phyloP scores from a whole-genome alignment of 2,113 vertebrate genomes.

The Polyodon spathula region DNA sequence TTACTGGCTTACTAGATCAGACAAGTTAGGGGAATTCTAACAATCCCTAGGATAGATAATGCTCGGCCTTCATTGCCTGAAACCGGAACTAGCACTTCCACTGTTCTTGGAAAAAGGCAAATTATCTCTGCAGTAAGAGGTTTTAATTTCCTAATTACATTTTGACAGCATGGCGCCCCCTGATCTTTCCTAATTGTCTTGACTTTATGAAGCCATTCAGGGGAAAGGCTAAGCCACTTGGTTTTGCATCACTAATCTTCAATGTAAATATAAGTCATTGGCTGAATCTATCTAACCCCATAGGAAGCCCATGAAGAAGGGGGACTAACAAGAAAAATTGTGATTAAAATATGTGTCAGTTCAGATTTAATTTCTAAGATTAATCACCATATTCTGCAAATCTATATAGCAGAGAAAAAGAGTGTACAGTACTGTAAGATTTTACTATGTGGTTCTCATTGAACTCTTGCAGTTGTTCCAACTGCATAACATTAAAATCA shows the following conservation, averaged over 20 bases:
- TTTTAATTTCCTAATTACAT: neutral
- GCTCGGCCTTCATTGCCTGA: no score
- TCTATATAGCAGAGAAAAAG: no score
- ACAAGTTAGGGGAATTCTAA: no score
- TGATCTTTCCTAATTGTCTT: constrained; percentile 32
- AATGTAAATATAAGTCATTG: constrained; percentile 19
- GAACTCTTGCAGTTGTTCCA: no score
- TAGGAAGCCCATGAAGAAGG: constrained; percentile 5
- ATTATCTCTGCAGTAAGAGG: constrained; percentile 18
- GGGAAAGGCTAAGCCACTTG: constrained; percentile 24
- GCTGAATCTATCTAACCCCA: constrained; percentile 14
- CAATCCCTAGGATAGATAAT: no score
- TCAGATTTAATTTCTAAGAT: neutral
- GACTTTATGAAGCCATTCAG: constrained; percentile 21
- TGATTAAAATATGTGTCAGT: constrained; percentile 7
- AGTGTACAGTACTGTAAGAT: no score
- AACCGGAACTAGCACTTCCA: no score
- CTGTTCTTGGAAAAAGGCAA: no score
- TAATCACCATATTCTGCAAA: neutral
- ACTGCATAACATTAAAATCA: no score
- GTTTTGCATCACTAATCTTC: constrained; percentile 23
- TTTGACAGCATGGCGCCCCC: constrained; percentile 28
- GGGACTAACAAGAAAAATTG: neutral
- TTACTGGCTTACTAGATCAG: no score
- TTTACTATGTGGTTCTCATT: no score